Base-by-base conservation (phyloP, 1,140 invertebrate species). In the Drosophila micromelanica region DNA sequence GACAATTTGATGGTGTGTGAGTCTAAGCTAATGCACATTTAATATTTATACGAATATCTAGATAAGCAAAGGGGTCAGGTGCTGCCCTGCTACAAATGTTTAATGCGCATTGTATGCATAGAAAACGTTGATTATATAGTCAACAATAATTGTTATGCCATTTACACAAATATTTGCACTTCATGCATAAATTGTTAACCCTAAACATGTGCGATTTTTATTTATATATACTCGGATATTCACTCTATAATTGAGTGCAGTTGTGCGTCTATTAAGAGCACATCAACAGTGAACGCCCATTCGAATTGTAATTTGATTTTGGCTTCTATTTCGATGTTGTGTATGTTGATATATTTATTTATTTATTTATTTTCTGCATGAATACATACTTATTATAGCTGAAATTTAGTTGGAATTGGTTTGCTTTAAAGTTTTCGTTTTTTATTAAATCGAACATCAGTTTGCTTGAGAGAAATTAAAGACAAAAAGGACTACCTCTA, bases 1-100 rank as follows among this genome's bases (percentile, higher is more conserved):
- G 67, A 45, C 68, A 42, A 64, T 38, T 42, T 52, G 13, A 61
- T 61, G 70, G 68, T 38, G 57, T 11, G 40, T 30, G 64, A 32
- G 27, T 13, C 79, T 52, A 51, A 72, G 70, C 68, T 85, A 85
- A 85, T 85, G 81, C 78, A 87, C 87, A 85, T 87, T 87, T 85
- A 85, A 85, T 87, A 85, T 87, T 79, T 61, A 78, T 60, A 65
- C 76, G 40, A 62, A 63, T 68, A 64, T 43, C 30, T n/a, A 43
- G 57, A 71, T 76, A 63, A 65, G 56, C 32, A 64, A 69, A 65
- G 20, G 9, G 17, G 17, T 13, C 27, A 35, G 32, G 32, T 17
- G 8, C 7, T 2, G 51, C 35, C 23, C 35, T 23, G 37, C 45
- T 23, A 63, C 52, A 73, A 77, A 73, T 74, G 61, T 59, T 87